Evolutionary conservation across 2,888 invertebrate species (phyloP).

Genomic region (Hydrotaea cyrtoneurina): DNA sequence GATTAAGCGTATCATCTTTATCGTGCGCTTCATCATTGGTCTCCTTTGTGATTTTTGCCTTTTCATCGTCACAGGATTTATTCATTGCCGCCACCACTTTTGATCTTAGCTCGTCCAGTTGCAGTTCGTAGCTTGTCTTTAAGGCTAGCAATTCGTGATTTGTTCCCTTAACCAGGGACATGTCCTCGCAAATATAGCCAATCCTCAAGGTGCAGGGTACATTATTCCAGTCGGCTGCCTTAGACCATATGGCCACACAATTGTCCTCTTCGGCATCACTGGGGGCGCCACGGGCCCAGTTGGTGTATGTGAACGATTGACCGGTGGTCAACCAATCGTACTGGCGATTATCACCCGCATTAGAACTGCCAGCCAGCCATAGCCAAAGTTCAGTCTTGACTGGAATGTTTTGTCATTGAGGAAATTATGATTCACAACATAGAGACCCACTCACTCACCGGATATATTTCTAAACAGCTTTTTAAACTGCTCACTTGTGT

Average conservation of each 20-base stretch:
- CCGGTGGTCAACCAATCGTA: background rate
- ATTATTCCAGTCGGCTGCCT: background rate
- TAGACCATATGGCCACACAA: background rate
- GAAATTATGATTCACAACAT: background rate
- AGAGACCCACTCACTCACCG: background rate
- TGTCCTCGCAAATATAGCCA: background rate
- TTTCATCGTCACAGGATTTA: too few species aligned
- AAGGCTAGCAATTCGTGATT: background rate
- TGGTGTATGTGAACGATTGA: background rate
- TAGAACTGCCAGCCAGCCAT: background rate
- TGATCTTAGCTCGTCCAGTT: background rate
- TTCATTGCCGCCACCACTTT: too few species aligned
- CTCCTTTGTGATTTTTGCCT: too few species aligned
- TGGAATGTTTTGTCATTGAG: background rate
- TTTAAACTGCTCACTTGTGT: background rate
- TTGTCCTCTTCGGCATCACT: background rate
- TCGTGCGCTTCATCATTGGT: too few species aligned
- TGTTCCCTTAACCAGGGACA: background rate
- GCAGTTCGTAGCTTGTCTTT: background rate
- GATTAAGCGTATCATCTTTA: too few species aligned
- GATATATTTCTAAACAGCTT: background rate
- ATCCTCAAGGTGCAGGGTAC: background rate
- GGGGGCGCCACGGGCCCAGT: background rate
- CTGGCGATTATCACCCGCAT: background rate
- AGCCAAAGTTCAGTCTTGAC: background rate